These are phyloP conservation scores for Leucophenga maculata DNA, from an alignment of 2,888 invertebrate genomes.

Conservation along the genomic window DNA sequence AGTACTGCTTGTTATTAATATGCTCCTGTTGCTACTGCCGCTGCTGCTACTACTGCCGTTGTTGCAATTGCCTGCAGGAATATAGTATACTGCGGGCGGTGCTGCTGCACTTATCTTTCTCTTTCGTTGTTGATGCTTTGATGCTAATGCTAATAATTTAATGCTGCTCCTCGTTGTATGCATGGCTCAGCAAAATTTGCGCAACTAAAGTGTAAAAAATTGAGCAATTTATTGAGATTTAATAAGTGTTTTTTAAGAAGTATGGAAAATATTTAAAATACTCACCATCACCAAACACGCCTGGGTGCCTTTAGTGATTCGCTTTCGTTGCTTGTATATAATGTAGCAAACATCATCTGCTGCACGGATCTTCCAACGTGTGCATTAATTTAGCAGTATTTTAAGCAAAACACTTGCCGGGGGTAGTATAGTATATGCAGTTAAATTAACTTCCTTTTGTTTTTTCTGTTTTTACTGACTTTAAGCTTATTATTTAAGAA, in stretches of 20 bases:
- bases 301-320: slow-evolving; percentile 10
- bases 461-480: no score
- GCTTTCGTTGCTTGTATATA: neutral
- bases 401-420: no score
- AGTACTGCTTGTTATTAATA: no score
- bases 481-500: no score
- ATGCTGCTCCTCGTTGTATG: slow-evolving; percentile 5
- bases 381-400: neutral
- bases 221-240: no score
- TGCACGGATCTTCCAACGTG: neutral
- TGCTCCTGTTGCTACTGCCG: neutral
- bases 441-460: neutral
- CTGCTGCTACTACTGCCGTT: neutral
- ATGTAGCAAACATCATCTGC: neutral
- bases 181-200: slow-evolving; percentile 20
- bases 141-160: neutral
- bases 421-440: no score
- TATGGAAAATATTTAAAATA: neutral
- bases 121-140: neutral
- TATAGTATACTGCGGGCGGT: neutral
- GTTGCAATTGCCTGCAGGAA: neutral
- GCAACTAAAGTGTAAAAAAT: neutral
- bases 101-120: neutral
- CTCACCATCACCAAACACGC: slow-evolving; percentile 20
- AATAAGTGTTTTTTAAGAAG: no score